A percentile compares a stretch with the other conserved stretches of the same genome.
Conservation (phyloP, 2,888 invertebrate genomes). For the Euproctis similis region DNA sequence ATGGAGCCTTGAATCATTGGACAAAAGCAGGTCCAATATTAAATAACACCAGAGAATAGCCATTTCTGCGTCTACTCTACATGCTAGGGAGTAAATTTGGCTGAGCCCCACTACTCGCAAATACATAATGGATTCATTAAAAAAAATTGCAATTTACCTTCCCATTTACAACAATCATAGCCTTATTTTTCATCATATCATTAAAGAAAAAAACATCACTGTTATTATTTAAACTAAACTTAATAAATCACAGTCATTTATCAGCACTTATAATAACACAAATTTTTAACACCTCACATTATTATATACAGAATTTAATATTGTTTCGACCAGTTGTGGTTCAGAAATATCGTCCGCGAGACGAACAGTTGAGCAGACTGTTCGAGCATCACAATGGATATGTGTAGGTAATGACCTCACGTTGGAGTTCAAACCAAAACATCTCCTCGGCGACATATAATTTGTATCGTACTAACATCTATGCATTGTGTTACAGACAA, state of each 20-base stretch:
- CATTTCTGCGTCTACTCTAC: too few relatives aligned
- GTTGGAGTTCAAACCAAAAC: constrained; percentile 54
- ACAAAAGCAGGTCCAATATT: too few relatives aligned
- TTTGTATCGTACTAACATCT: constrained; percentile 34
- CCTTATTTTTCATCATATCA: constrained; percentile 26
- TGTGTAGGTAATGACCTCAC: constrained; percentile 39
- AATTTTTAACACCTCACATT: neutral
- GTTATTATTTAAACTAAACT: too few relatives aligned
- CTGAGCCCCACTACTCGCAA: too few relatives aligned
- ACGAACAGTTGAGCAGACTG: constrained; percentile 14
- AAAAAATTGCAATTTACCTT: too few relatives aligned
- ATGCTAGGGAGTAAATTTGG: too few relatives aligned
- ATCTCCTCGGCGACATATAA: constrained; percentile 23
- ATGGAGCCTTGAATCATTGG: too few relatives aligned
- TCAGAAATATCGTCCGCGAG: neutral
- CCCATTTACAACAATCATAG: constrained; percentile 24
- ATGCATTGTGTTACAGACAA: too few relatives aligned
- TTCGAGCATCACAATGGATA: too few relatives aligned
- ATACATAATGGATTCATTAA: too few relatives aligned
- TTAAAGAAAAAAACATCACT: constrained; percentile 23
- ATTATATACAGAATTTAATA: neutral
- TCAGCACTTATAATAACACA: neutral
- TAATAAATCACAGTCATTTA: neutral
- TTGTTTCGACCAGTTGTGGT: neutral
- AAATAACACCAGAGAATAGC: too few relatives aligned